These are phyloP conservation scores for Euwallacea similis DNA, from an alignment of 1,140 invertebrate species.

Conservation along the genomic window DNA sequence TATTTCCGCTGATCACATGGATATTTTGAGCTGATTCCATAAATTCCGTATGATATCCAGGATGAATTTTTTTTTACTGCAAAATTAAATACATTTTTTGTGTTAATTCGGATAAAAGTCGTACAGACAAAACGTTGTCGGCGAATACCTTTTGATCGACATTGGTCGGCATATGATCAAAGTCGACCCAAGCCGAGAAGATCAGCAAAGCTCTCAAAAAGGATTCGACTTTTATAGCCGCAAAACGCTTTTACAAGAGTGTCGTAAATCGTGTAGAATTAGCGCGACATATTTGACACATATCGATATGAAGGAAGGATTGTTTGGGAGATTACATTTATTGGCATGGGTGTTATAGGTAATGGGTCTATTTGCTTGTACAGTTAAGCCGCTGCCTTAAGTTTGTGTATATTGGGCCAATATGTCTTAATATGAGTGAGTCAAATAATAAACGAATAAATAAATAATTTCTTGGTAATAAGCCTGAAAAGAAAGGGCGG, in stretches of 20 bases:
- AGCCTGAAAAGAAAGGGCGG: too few relatives aligned
- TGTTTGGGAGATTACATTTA: constrained; percentile 11
- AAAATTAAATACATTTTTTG: too few relatives aligned
- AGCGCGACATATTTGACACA: neutral
- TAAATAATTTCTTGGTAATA: too few relatives aligned
- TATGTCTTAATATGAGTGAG: too few relatives aligned
- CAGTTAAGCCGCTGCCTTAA: neutral
- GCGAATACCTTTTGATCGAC: too few relatives aligned
- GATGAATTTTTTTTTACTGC: too few relatives aligned
- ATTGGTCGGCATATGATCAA: constrained; percentile 9
- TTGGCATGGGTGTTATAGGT: constrained; percentile 13
- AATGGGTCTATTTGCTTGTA: constrained; percentile 9
- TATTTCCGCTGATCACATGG: too few relatives aligned
- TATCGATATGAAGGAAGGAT: constrained; percentile 19
- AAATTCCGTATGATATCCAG: too few relatives aligned
- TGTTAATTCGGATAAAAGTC: too few relatives aligned
- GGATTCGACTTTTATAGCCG: constrained; percentile 10
- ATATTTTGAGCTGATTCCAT: too few relatives aligned
- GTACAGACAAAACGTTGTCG: too few relatives aligned
- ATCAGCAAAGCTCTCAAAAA: constrained; percentile 12
- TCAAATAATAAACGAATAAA: neutral
- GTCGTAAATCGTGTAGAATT: constrained; percentile 14
- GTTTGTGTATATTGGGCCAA: too few relatives aligned
- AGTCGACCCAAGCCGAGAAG: constrained; percentile 13
- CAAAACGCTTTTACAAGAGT: constrained; percentile 9